Base-by-base conservation (phyloP, 2,888 invertebrate genomes). In the Cremastinae sp. region DNA sequence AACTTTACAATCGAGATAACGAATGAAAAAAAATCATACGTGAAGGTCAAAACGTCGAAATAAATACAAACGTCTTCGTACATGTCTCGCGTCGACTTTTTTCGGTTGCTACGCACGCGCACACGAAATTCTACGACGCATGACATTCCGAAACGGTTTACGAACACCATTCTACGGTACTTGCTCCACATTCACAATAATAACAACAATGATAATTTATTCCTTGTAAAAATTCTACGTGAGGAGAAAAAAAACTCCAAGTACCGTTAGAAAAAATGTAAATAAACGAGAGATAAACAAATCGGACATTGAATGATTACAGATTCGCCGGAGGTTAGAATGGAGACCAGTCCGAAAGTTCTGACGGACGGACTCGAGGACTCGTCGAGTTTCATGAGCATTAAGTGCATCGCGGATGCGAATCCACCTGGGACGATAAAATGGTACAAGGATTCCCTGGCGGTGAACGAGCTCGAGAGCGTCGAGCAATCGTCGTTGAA, bases 331-430 rank as follows among this genome's bases (percentile, higher is more conserved):
- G 91, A 91, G 80, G 91, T 92, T 18, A 89, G 87, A 47, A 81
- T 92, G 66, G 89, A 90, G 61, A 92, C 91, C 10, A 90, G 90
- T 16, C 92, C 92, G 0, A 86, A 89, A 18, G 87, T 90, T 2
- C 84, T 92, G 2, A 86, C 88, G 2, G 78, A 86, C 1, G 89
- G 88, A 72, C 84, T 92, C 20, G 92, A 92, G 81, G 92, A 92
- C 80, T 91, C 91, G 51, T 86, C 89, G 55, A 91, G 91, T 84
- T 89, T 90, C 43, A 90, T 92, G 68, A 89, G 90, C 61, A 85
- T 93, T 45, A 87, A 90, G 61, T 93, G 93, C 81, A 82, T 90
- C 51, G 91, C 91, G n/a, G 92, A 92, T 80, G 91, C 92, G 41
- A 93, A 93, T 87, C 93, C 93, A 1, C 88, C 90, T 28, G 91